Base-by-base conservation (phyloP, 1,140 invertebrate species). In the Camponotus pennsylvanicus region DNA sequence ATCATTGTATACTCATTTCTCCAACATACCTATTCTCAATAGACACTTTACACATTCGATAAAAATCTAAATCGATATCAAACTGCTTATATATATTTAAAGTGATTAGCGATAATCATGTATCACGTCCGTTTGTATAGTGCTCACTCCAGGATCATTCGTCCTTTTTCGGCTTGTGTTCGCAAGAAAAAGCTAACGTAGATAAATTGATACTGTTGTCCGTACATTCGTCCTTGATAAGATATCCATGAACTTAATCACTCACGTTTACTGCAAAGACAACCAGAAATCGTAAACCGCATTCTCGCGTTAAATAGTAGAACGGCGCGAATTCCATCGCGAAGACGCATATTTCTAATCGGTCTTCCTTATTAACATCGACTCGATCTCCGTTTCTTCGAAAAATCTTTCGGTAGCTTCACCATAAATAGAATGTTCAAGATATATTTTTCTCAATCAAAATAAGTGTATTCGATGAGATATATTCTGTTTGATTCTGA, bases 191-290 rank as follows among this genome's bases (percentile, higher is more conserved):
- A 84, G 73, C 64, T 18, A 86, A 49, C 55, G 70, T 63, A 73
- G 66, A 86, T 71, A 64, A 71, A 90, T 90, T 82, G 45, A 70
- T 87, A 75, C 40, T 63, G 67, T 18, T 87, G 77, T 88, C 66
- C 71, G 66, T 71, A 80, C 70, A 82, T 90, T 90, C 82, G 88
- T 90, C 88, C 89, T 90, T 90, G 89, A 90, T 90, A 88, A 90
- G 86, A 90, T 88, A 90, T 61, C 55, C 78, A 67, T 82, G 89
- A 85, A 86, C 86, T 73, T 88, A 83, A 90, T 82, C 83, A 86
- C 86, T 85, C 82, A 67, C 67, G 73, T 83, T 45, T 57, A 73
- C 63, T 11, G 63, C 59, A 86, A 88, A 79, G 75, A 52, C 55
- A 88, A 90, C 71, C 77, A 80, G 82, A 76, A 90, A 90, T 88